Conservation (phyloP, 2,797 vertebrate genomes). For the Lepilemur septentrionalis region DNA sequence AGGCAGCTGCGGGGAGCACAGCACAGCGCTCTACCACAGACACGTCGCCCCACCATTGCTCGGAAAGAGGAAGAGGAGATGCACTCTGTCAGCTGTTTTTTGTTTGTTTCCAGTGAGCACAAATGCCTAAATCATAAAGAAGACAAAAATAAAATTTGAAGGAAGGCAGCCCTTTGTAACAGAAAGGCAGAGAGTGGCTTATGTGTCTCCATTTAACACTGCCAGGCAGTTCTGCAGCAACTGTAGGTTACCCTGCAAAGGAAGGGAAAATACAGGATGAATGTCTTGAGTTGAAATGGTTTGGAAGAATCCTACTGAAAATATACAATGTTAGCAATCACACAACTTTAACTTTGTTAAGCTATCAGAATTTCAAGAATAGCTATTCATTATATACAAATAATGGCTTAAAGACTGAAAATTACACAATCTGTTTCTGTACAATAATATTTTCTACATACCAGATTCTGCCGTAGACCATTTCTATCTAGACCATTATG, state of each 20-base stretch:
- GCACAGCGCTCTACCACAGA: conserved; percentile 61
- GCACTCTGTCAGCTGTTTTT: conserved; percentile 83
- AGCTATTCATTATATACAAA: not conserved
- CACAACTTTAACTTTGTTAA: too few relatives aligned
- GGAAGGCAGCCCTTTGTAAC: conserved; percentile 89
- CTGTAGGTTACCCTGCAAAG: conserved; percentile 95
- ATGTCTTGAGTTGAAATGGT: not conserved
- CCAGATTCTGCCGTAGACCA: not conserved
- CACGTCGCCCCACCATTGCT: conserved; percentile 62
- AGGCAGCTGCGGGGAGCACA: conserved; percentile 75
- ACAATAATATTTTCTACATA: not conserved
- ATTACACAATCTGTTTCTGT: not conserved
- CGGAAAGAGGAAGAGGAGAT: conserved; percentile 82
- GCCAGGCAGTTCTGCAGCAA: conserved; percentile 97
- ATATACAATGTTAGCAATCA: not conserved
- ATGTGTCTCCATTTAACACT: conserved; percentile 96
- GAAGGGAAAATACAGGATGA: conserved; percentile 53
- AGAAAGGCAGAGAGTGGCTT: conserved; percentile 83
- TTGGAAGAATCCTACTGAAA: not conserved
- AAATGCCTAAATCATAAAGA: conserved; percentile 83
- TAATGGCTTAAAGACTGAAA: not conserved
- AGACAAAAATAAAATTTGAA: conserved; percentile 84
- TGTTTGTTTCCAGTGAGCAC: conserved; percentile 81
- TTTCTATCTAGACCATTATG: not conserved
- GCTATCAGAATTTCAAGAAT: not conserved